These are phyloP conservation scores for Oncorhynchus clarkii DNA, from an alignment of 2,113 vertebrate genomes.

Conservation along the genomic window DNA sequence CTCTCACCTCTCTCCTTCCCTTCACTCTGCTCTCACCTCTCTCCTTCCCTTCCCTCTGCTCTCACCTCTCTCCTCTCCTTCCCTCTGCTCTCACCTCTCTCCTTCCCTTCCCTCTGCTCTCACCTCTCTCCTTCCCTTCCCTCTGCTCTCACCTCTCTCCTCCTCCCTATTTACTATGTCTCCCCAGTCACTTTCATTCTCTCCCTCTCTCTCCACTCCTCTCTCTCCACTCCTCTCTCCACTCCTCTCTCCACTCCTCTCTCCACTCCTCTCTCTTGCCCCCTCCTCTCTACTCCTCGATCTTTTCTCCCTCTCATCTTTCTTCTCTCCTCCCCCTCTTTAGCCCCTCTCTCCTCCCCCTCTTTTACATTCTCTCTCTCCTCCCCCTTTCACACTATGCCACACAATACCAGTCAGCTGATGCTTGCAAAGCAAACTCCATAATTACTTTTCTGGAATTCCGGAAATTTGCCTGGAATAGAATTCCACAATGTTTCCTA, in stretches of 20 bases:
- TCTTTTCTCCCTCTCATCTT: neutral
- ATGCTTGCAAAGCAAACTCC: constrained; percentile 12
- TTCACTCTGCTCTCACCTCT: neutral
- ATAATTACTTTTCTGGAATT: constrained; percentile 2
- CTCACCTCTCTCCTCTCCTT: neutral
- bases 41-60: neutral
- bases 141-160: neutral
- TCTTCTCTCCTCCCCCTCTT: neutral
- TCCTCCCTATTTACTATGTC: neutral
- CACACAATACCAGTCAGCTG: constrained; percentile 10
- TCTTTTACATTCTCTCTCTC: neutral
- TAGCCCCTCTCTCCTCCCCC: too few species aligned
- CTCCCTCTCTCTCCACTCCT: neutral
- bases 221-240: neutral
- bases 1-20: too few species aligned
- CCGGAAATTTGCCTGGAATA: neutral
- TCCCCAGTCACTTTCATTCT: too few species aligned
- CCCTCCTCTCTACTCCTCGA: neutral
- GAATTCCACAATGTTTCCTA: neutral
- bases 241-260: neutral
- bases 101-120: neutral
- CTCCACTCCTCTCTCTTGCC: neutral
- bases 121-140: neutral
- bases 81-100: neutral
- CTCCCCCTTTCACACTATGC: neutral